These are phyloP conservation scores for Folsomia candida DNA, from an alignment of 2,888 invertebrate species.

Conservation along the genomic window DNA sequence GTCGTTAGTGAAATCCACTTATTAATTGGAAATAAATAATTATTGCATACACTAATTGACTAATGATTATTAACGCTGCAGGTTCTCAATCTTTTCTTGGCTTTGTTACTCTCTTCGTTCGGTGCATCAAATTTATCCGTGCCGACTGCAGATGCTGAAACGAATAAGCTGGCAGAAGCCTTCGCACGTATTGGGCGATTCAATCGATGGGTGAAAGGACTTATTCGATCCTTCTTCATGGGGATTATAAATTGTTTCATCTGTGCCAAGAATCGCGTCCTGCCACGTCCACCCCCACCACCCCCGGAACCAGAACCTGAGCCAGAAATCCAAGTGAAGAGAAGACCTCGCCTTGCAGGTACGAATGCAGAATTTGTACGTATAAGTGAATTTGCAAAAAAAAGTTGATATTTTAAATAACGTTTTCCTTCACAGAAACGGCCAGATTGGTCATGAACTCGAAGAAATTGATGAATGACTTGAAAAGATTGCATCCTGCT, in stretches of 20 bases:
- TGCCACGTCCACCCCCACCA: conserved; percentile 73
- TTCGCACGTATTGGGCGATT: conserved; percentile 91
- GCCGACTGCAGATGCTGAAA: conserved; percentile 60
- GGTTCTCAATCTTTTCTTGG: conserved; percentile 99
- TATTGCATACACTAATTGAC: neutral
- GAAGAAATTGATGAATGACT: conserved; percentile 36
- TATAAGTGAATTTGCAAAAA: too few relatives aligned
- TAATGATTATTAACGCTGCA: conserved; percentile 54
- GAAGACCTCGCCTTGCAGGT: conserved; percentile 39
- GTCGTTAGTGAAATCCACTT: conserved; percentile 66
- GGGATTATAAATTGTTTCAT: conserved; percentile 15
- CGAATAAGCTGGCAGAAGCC: conserved; percentile 96
- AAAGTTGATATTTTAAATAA: too few relatives aligned
- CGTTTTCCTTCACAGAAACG: neutral
- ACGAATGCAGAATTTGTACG: conserved; percentile 26
- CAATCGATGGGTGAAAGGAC: conserved; percentile 75
- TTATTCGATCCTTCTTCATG: conserved; percentile 23
- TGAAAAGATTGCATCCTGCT: conserved; percentile 20
- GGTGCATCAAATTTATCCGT: conserved; percentile 88
- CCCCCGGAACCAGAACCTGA: conserved; percentile 52
- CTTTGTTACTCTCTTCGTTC: conserved; percentile 97
- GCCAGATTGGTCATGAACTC: conserved; percentile 45
- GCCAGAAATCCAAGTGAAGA: conserved; percentile 10
- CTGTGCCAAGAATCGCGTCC: conserved; percentile 70
- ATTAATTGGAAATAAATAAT: neutral